A percentile compares a stretch with the other conserved stretches of the same genome.
Conservation (phyloP, 2,113 vertebrate genomes). For the Syngnathoides biaculeatus region DNA sequence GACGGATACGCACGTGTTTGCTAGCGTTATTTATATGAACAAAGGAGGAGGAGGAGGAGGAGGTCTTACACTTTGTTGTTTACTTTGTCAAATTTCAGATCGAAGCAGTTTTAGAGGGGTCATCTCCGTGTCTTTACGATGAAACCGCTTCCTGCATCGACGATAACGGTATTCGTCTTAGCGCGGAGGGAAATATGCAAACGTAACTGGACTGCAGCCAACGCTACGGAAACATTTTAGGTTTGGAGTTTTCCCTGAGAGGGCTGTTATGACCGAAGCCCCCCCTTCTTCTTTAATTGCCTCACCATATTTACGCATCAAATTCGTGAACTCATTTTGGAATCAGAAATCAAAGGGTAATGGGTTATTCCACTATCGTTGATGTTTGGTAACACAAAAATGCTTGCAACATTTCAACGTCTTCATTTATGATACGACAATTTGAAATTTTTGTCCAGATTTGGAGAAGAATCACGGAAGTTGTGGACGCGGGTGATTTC, state of each 20-base stretch:
- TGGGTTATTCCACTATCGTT: too few species aligned
- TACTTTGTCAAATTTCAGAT: constrained; percentile 55
- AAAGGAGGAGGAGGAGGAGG: constrained; percentile 41
- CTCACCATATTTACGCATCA: too few species aligned
- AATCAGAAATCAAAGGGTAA: too few species aligned
- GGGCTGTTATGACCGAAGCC: too few species aligned
- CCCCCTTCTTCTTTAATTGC: too few species aligned
- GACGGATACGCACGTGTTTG: constrained; percentile 64
- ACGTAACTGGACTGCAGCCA: background rate
- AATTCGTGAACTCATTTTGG: too few species aligned
- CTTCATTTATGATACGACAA: too few species aligned
- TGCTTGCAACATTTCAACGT: too few species aligned
- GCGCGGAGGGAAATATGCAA: constrained; percentile 27
- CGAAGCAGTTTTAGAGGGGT: constrained; percentile 31
- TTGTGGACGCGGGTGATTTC: too few species aligned
- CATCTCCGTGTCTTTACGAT: constrained; percentile 64
- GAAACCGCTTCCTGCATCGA: constrained; percentile 57
- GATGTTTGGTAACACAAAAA: too few species aligned
- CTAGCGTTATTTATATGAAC: constrained; percentile 77
- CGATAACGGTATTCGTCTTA: constrained; percentile 30
- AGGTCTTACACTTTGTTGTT: constrained; percentile 27
- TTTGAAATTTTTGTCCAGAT: too few species aligned
- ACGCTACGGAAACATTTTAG: background rate
- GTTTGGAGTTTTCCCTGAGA: background rate
- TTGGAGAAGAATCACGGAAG: too few species aligned